Evolutionary conservation across 2,113 vertebrate genomes (phyloP), one percentile per base, ranked within the genome.

Genomic region (Engraulis encrasicolus): DNA sequence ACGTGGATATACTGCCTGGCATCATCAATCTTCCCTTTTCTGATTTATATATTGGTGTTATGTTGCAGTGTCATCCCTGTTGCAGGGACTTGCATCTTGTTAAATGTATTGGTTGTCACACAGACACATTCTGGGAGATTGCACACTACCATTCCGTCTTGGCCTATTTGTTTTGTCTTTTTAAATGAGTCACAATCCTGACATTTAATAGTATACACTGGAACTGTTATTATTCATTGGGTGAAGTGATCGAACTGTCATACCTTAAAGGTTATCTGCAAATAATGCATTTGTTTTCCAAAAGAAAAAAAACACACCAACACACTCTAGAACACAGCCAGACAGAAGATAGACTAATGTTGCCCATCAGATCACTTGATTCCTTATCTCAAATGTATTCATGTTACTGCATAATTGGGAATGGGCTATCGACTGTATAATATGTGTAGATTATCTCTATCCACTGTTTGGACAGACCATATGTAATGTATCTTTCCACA

Each of bases 241-340:
- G n/a, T 66, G 58, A 58, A 58, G 18, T 18, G 50, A 1, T 19
- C 18, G 3, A 38, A 61, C 66, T 83, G 38, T 66, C 40, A 3
- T 45, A 45, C 9, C 40, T 45, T 45, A 45, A 45, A 45, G 40
- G 40, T 81, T 87, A 79, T 82, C 83, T 49, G 23, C 15, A 37
- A 85, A 90, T 91, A 82, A 86, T 79, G 15, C 66, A 6, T 89
- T 91, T 87, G 86, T 87, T 74, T 50, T 80, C 71, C 85, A 90
- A 66, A 85, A 83, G 54, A 80, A 87, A 40, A 79, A 86, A 85
- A 90, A 9, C 40, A 45, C 40, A n/a, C n/a, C n/a, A 91, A 92
- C 85, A 87, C 91, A 84, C 90, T 91, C 87, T 87, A 45, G 79
- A 71, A 81, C 27, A 34, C n/a, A 84, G 79, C 84, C 23, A 7